Evolutionary conservation across 1,140 invertebrate species (phyloP), one percentile per base, ranked within the genome.

Genomic region (Aphaenogaster rudis): DNA sequence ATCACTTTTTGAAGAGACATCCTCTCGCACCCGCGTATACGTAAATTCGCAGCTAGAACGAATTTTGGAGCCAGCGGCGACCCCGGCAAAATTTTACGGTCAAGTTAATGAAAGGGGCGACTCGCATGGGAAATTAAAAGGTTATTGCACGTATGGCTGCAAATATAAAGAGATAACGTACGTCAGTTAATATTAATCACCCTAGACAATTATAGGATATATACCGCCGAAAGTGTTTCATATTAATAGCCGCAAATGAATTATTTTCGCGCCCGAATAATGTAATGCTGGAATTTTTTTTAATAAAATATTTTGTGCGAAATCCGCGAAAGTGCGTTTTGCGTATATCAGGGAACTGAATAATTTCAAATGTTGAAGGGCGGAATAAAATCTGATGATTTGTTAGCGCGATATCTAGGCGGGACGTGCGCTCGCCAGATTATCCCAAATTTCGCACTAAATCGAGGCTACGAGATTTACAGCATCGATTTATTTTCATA

Each of bases 401-500:
- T 84, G 71, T 84, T 74, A 74, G 69, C 28, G 69, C 6, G 42
- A 33, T 54, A 82, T 72, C 67, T 84, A 61, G 69, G 69, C 28
- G 67, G 39, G 39, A 42, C 66, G 52, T 11, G 57, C 11, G 63
- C 11, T 80, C 45, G 36, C 64, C 78, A 54, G 80, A 82, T 82
- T 82, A 82, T 82, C 80, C 80, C 80, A 71, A 82, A 82, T 82
- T 82, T 82, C 28, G 80, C 54, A 48, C 80, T 82, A 74, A 82
- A 82, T 82, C 80, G 67, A 48, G 67, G 67, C 80, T 48, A 48
- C 54, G 80, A 82, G 80, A 82, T 82, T 82, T 82, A 82, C 80
- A 82, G 28, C 80, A 82, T 82, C 80, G 80, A 82, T 82, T 82
- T 82, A 82, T 82, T 82, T 82, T 82, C 80, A 82, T 82, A 82